Base-by-base conservation (phyloP, 2,888 invertebrate species). In the Mythimna vitellina region DNA sequence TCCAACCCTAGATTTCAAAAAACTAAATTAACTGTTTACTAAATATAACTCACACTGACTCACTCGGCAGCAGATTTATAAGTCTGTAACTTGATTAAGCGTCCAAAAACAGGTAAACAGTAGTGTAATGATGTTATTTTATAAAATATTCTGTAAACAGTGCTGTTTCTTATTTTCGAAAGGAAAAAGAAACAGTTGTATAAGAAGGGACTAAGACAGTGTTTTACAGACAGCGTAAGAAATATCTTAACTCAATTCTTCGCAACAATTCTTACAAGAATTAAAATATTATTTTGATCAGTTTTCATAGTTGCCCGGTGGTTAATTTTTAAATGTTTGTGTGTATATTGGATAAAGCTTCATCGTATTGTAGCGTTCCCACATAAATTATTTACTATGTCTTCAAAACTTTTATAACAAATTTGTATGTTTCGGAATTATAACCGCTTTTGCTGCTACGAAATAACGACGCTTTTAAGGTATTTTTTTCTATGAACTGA, bases 281-380 rank as follows among this genome's bases (percentile, higher is more conserved):
- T 25, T 38, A 22, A 53, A 42, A 25, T 53, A 32, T 22, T 22
- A 32, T 32, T n/a, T 32, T 25, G 8, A 32, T 14, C 32, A 72
- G 22, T 25, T 72, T 56, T 56, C 17, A 5, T 32, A 46, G 20
- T 25, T 25, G 17, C 25, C 22, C 20, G 51, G 1, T 49, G 51
- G 1, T 49, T 35, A 1, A 66, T 35, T 46, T 42, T 46, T 7
- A 2, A 6, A 46, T 46, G 46, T 17, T 17, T 2, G 6, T 46
- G 17, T 14, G 17, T 46, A 7, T 46, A 6, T 46, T 17, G 17
- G 17, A 4, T 14, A 46, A 46, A 0, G 79, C 5, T 29, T 74
- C 60, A 78, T 78, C 72, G 72, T 78, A 61, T 57, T 17, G 10
- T 78, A 10, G 35, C 7, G 3, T 17, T 51, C 6, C n/a, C 17